Percentiles rank a stretch among this genome's conserved stretches.
These are phyloP conservation scores for Osmoderma eremita DNA, from an alignment of 2,888 invertebrate genomes.

Conservation along the genomic window DNA sequence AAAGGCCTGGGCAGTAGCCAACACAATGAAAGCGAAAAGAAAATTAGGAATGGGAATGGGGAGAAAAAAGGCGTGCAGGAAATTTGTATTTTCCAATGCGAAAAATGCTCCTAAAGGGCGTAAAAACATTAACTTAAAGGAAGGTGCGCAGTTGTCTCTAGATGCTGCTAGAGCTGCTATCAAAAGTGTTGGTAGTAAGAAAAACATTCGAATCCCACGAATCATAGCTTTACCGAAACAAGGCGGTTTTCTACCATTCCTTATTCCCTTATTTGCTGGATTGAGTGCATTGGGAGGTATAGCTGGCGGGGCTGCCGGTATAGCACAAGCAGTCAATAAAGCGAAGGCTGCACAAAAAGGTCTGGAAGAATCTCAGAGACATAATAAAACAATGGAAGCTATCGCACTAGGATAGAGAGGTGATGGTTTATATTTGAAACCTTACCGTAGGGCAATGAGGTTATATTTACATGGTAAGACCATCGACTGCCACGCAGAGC, in stretches of 20 bases:
- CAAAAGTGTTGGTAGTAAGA: no score
- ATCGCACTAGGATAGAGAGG: not conserved
- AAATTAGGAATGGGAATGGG: not conserved
- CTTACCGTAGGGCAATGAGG: no score
- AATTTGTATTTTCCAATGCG: not conserved
- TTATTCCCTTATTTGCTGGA: slow-evolving; percentile 48
- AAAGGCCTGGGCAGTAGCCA: no score
- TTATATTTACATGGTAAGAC: no score
- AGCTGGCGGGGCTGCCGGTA: slow-evolving; percentile 43
- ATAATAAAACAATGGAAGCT: not conserved
- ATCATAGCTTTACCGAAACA: no score
- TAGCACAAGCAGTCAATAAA: slow-evolving; percentile 51
- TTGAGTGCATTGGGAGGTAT: not conserved
- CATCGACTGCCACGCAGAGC: not conserved
- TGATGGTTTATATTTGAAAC: not conserved
- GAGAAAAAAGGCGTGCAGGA: not conserved
- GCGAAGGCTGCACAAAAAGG: not conserved
- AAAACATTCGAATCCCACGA: no score
- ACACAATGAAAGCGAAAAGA: not conserved
- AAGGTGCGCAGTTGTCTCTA: not conserved
- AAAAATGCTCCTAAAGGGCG: not conserved
- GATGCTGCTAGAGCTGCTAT: no score
- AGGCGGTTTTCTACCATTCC: slow-evolving; percentile 48
- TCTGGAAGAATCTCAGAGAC: not conserved
- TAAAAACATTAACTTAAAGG: not conserved